phyloP scores from a whole-genome alignment of 2,888 invertebrate genomes.

The Leptopilina myrica region DNA sequence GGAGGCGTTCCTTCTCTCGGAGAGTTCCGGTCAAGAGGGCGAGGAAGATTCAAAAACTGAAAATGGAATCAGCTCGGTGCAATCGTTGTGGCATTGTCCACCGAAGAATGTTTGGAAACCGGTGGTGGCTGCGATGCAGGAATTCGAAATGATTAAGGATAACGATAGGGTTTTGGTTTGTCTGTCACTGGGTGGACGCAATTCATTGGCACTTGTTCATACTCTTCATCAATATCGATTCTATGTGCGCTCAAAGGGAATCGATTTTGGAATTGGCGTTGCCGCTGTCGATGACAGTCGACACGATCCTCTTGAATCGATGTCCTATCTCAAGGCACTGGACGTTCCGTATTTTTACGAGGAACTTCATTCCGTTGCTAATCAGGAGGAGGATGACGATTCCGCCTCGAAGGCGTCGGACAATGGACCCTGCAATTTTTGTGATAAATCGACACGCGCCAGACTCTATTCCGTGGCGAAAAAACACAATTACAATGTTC shows the following conservation, averaged over 20 bases:
- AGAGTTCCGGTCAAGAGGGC: constrained; percentile 76
- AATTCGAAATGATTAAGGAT: constrained; percentile 89
- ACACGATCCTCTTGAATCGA: constrained; percentile 80
- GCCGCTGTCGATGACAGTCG: constrained; percentile 87
- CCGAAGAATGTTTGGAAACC: constrained; percentile 90
- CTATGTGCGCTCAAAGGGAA: constrained; percentile 85
- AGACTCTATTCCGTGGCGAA: constrained; percentile 87
- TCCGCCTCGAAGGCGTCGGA: constrained; percentile 68
- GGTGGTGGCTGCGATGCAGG: constrained; percentile 87
- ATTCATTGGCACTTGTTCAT: constrained; percentile 90
- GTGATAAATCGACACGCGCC: constrained; percentile 84
- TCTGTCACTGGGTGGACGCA: constrained; percentile 84
- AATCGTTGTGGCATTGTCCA: constrained; percentile 84
- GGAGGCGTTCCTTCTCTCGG: constrained; percentile 54
- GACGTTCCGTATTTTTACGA: constrained; percentile 82
- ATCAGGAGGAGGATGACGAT: constrained; percentile 78
- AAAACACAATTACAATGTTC: constrained; percentile 88
- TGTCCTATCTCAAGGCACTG: constrained; percentile 79
- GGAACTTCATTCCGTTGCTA: constrained; percentile 81
- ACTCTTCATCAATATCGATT: constrained; percentile 90
- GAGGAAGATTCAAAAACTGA: constrained; percentile 32
- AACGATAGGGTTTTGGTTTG: constrained; percentile 91
- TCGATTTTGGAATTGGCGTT: constrained; percentile 85
- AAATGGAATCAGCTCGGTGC: constrained; percentile 7
- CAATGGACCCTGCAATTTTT: constrained; percentile 81